Percentiles rank a stretch among this genome's conserved stretches.
Evolutionary conservation across 1,140 invertebrate species (phyloP).

Genomic region (Marisa cornuarietis): DNA sequence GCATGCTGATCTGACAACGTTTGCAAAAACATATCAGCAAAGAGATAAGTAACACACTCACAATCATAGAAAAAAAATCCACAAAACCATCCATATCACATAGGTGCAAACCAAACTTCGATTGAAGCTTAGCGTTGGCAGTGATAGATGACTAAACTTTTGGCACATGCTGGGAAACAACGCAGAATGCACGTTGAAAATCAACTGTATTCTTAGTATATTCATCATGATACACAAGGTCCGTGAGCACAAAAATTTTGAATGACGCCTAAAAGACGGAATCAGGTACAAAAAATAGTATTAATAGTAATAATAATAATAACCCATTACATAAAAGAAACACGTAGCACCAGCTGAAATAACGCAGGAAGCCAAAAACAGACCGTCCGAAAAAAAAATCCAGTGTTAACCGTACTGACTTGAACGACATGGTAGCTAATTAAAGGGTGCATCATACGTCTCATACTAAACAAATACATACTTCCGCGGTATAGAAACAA

Average conservation of each 20-base stretch:
- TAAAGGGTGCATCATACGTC: too few species aligned
- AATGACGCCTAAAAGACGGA: neutral
- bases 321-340: neutral
- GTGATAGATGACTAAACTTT: neutral
- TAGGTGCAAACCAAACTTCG: neutral
- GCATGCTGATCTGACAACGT: neutral
- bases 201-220: neutral
- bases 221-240: neutral
- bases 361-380: too few species aligned
- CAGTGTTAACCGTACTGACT: too few species aligned
- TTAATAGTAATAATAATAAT: neutral
- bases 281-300: neutral
- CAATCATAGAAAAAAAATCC: conserved; percentile 6
- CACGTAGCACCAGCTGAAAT: neutral
- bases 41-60: neutral
- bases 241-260: neutral
- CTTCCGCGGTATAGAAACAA: too few species aligned
- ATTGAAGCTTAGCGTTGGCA: neutral
- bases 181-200: neutral
- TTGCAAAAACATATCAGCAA: neutral
- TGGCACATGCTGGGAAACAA: neutral
- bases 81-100: conserved; percentile 13
- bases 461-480: too few species aligned
- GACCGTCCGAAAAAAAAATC: too few species aligned
- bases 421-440: too few species aligned